A percentile compares a stretch with the other conserved stretches of the same genome.
phyloP scores from a whole-genome alignment of 1,140 invertebrate species.

The Helicoverpa armigera region DNA sequence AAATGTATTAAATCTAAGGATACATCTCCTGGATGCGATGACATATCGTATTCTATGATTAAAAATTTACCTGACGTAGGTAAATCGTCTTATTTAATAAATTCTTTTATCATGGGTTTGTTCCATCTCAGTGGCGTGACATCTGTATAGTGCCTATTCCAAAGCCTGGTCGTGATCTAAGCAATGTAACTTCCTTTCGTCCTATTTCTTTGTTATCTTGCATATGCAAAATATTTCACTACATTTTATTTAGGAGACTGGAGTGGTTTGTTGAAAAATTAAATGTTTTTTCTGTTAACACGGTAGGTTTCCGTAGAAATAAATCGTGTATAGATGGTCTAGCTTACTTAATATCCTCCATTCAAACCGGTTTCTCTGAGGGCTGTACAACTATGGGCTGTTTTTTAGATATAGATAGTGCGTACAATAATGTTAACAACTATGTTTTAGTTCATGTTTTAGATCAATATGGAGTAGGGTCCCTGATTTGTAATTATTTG shows the following conservation, averaged over 20 bases:
- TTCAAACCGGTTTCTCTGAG: conserved; percentile 1
- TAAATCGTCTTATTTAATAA: conserved; percentile 51
- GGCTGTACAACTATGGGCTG: neutral
- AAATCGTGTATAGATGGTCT: conserved; percentile 3
- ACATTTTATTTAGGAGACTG: neutral
- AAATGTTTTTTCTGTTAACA: neutral
- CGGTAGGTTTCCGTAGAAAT: conserved; percentile 10
- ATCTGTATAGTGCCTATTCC: conserved; percentile 49
- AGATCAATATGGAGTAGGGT: neutral
- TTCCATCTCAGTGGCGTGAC: conserved; percentile 45
- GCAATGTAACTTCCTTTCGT: conserved; percentile 22
- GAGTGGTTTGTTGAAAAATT: neutral
- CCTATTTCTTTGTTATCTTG: conserved; percentile 56
- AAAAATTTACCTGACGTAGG: conserved; percentile 38
- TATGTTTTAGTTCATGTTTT: neutral
- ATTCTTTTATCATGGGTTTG: conserved; percentile 15
- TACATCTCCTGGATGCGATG: conserved; percentile 52
- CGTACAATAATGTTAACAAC: conserved; percentile 1
- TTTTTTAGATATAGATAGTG: conserved; percentile 3
- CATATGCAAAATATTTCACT: conserved; percentile 50
- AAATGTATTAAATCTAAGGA: conserved; percentile 53
- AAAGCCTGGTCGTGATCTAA: conserved; percentile 38
- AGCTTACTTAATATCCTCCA: neutral
- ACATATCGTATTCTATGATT: conserved; percentile 56
- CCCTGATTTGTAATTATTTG: neutral